Base-by-base conservation (phyloP, 2,888 invertebrate genomes). In the Agonopterix alstromeriana region DNA sequence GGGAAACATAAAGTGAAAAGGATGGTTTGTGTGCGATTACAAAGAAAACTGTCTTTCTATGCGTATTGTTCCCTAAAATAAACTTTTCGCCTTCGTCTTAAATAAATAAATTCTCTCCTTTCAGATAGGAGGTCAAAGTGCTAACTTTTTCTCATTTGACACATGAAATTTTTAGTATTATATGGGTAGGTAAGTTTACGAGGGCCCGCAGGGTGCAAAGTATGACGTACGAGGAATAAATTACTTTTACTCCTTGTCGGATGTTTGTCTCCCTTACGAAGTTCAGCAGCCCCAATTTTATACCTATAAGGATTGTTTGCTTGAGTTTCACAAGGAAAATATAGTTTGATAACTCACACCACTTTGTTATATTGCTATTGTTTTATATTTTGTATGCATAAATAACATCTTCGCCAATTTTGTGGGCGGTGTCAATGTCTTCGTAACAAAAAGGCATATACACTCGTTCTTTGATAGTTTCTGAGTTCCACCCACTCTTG, bases 201-300 rank as follows among this genome's bases (percentile, higher is more conserved):
- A 55, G 52, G 50, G 49, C 51, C 59, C 57, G 50, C 49, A 55
- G 60, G 65, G 57, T 58, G 57, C 55, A 55, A 65, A 72, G 69
- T 63, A 68, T 74, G 76, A 78, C 72, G 67, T 71, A 75, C 64
- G 64, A 58, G 64, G 69, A 74, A 77, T 74, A 80, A 77, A 77
- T 78, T 72, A 75, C 71, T 71, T 74, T 66, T 58, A 61, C 65
- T 61, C 64, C 61, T 61, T 62, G 61, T 62, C 58, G 60, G 56
- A 57, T 54, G 52, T 53, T 53, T 56, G 52, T 56, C 51, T 45
- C 52, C 53, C 53, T 55, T 48, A 48, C 51, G 53, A 57, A 60
- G 56, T 56, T 61, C 56, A 56, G 54, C 55, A 55, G 46, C 53
- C 56, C 48, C 55, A 51, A 54, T 56, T 52, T 51, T 53, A 53